Evolutionary conservation across 2,113 vertebrate genomes (phyloP).

Genomic region (Heterocephalus glaber): DNA sequence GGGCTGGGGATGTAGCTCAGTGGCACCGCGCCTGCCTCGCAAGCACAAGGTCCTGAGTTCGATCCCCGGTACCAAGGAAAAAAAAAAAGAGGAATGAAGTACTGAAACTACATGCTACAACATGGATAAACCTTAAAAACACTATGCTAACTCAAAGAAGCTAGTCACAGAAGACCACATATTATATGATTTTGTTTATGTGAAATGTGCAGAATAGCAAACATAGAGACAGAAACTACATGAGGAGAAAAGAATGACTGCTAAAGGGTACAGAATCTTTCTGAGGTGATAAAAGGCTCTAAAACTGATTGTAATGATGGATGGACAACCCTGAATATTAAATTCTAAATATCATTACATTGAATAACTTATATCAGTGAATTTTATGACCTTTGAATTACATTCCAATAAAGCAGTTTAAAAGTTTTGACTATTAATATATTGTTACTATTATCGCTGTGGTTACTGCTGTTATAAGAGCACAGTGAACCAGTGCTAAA

Average conservation of each 20-base stretch:
- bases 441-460: neutral
- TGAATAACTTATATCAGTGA: neutral
- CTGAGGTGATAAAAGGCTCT: neutral
- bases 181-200: neutral
- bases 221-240: neutral
- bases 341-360: conserved; percentile 5
- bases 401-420: neutral
- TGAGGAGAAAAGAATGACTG: neutral
- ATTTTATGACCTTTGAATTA: neutral
- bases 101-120: neutral
- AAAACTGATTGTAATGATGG: conserved; percentile 29
- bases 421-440: neutral
- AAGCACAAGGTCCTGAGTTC: no score
- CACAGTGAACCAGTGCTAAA: neutral
- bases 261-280: neutral
- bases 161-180: neutral
- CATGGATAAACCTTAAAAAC: conserved; percentile 7
- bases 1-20: no score
- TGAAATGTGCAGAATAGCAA: neutral
- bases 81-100: neutral
- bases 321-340: neutral
- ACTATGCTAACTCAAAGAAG: neutral
- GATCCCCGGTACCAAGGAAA: no score
- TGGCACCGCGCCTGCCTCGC: no score
- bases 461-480: neutral